These are phyloP conservation scores for Panagrolaimus sp. DNA, from an alignment of 1,140 invertebrate species.

Conservation along the genomic window DNA sequence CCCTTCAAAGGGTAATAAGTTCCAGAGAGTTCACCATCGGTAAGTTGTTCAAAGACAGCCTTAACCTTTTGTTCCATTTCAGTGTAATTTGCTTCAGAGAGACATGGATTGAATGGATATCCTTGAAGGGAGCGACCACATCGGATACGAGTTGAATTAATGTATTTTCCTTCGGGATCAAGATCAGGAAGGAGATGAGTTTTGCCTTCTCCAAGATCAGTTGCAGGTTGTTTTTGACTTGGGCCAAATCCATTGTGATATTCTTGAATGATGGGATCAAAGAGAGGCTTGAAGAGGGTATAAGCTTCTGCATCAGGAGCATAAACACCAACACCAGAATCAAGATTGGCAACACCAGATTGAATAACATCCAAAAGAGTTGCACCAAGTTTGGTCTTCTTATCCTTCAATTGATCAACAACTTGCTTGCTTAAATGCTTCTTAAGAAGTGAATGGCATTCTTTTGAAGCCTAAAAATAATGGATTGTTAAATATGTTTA, in stretches of 20 bases:
- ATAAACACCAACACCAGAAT: slow-evolving; percentile 83
- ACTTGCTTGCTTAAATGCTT: slow-evolving; percentile 60
- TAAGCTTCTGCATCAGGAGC: slow-evolving; percentile 89
- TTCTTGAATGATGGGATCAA: slow-evolving; percentile 91
- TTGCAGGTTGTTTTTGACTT: slow-evolving; percentile 74
- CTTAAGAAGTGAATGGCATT: slow-evolving; percentile 60
- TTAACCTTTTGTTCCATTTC: slow-evolving; percentile 59
- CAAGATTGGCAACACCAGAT: slow-evolving; percentile 68
- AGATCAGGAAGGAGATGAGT: slow-evolving; percentile 73
- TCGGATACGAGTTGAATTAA: slow-evolving; percentile 90
- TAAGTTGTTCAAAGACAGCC: slow-evolving; percentile 47
- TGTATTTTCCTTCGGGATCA: slow-evolving; percentile 79
- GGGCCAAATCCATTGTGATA: slow-evolving; percentile 77
- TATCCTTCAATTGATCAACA: slow-evolving; percentile 55
- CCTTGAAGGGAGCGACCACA: slow-evolving; percentile 76
- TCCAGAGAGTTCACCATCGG: slow-evolving; percentile 71
- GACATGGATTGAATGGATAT: slow-evolving; percentile 75
- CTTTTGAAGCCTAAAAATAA: slow-evolving; percentile 44
- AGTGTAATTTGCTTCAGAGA: slow-evolving; percentile 54
- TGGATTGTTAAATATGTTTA: slow-evolving; percentile 15
- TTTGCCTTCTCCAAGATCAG: slow-evolving; percentile 82
- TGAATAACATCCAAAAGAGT: slow-evolving; percentile 58
- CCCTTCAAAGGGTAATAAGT: slow-evolving; percentile 83
- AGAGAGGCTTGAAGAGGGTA: slow-evolving; percentile 79
- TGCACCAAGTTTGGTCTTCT: slow-evolving; percentile 58